These are phyloP conservation scores for Leptinotarsa texana DNA, from an alignment of 1,140 invertebrate species.

Conservation along the genomic window DNA sequence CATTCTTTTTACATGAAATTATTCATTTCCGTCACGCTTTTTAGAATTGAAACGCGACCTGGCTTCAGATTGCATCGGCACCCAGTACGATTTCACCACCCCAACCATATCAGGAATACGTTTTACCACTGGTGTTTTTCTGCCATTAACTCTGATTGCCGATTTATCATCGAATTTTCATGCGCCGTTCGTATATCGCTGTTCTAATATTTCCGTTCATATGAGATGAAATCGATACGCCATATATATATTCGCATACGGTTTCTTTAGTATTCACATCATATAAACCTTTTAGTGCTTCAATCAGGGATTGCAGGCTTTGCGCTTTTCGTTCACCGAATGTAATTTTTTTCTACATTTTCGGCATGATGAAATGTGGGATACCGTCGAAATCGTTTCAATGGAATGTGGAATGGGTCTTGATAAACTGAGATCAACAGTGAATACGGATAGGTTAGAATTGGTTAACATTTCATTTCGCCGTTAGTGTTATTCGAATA, in stretches of 20 bases:
- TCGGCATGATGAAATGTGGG: conserved; percentile 1
- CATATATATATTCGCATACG: neutral
- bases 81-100: too few species aligned
- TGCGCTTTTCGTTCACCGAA: neutral
- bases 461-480: too few species aligned
- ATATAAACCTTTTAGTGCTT: conserved; percentile 2
- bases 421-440: too few species aligned
- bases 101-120: too few species aligned
- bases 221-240: neutral
- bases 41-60: too few species aligned
- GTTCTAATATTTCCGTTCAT: conserved; percentile 14
- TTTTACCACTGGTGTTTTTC: neutral
- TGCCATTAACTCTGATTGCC: neutral
- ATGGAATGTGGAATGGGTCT: too few species aligned
- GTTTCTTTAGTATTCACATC: conserved; percentile 12
- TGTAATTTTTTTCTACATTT: neutral
- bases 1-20: too few species aligned
- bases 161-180: neutral
- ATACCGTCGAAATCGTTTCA: neutral
- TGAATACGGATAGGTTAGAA: too few species aligned
- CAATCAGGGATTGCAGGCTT: conserved; percentile 9
- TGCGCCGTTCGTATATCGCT: neutral
- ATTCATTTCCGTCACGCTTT: too few species aligned
- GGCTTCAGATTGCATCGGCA: too few species aligned
- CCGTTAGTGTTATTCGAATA: too few species aligned